Conservation (phyloP, 2,888 invertebrate genomes). For the Drosophila prolongata region DNA sequence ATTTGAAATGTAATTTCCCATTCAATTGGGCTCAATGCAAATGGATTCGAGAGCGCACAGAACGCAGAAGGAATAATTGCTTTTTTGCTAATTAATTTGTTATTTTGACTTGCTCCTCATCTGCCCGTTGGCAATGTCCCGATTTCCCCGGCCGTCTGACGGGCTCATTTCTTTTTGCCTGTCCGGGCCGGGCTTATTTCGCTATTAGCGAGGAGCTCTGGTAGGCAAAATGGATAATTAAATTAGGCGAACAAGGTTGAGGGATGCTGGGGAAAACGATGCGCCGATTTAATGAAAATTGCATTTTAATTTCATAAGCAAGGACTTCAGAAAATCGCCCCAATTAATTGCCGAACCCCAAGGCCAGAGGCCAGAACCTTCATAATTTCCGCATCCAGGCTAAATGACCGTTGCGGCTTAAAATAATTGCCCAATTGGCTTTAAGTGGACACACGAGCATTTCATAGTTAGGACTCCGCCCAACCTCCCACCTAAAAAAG, state of each 20-base stretch:
- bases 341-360: slow-evolving; percentile 63
- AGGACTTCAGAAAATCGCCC: slow-evolving; percentile 38
- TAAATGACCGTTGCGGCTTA: slow-evolving; percentile 72
- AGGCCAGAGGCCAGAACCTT: slow-evolving; percentile 66
- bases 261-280: slow-evolving; percentile 5
- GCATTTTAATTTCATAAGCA: slow-evolving; percentile 79
- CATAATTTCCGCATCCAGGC: slow-evolving; percentile 78
- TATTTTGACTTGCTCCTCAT: slow-evolving; percentile 74
- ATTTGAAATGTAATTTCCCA: slow-evolving; percentile 52
- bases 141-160: slow-evolving; percentile 11
- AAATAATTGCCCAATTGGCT: slow-evolving; percentile 81
- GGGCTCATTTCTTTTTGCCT: slow-evolving; percentile 42
- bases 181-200: slow-evolving; percentile 50
- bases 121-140: slow-evolving; percentile 33
- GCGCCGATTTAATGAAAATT: slow-evolving; percentile 64
- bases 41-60: slow-evolving; percentile 34
- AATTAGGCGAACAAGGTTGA: slow-evolving; percentile 43
- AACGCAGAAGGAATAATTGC: slow-evolving; percentile 79
- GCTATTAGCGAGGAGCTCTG: slow-evolving; percentile 57
- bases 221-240: slow-evolving; percentile 69
- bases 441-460: slow-evolving; percentile 64
- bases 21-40: slow-evolving; percentile 48
- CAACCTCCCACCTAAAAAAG: slow-evolving; percentile 13
- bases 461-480: slow-evolving; percentile 42
- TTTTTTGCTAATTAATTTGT: slow-evolving; percentile 84